These are phyloP conservation scores for Drosophila ogumai DNA, from an alignment of 1,140 invertebrate genomes.

Conservation along the genomic window DNA sequence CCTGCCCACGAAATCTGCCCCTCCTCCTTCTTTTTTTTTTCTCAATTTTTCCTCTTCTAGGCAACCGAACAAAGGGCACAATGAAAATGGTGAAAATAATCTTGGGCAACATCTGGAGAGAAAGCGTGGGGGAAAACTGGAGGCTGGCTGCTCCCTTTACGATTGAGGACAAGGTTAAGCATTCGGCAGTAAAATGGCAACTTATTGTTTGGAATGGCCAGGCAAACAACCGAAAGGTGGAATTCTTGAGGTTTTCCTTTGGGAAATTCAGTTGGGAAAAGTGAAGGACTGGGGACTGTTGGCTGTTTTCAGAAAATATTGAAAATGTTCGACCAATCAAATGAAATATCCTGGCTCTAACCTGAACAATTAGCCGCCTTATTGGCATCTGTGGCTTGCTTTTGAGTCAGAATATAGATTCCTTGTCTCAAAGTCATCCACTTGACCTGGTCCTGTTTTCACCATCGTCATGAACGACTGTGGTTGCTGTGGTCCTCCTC, in stretches of 20 bases:
- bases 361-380: constrained; percentile 35
- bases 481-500: constrained; percentile 26
- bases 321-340: constrained; percentile 30
- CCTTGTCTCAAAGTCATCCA: neutral
- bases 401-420: neutral
- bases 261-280: constrained; percentile 19
- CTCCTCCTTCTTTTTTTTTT: neutral
- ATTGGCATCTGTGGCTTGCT: constrained; percentile 30
- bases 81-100: constrained; percentile 62
- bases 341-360: constrained; percentile 15
- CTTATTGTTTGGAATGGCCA: constrained; percentile 57
- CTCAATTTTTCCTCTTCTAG: constrained; percentile 27
- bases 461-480: constrained; percentile 25
- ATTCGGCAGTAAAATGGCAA: constrained; percentile 63
- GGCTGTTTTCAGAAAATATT: constrained; percentile 24
- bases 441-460: constrained; percentile 23
- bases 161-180: constrained; percentile 64
- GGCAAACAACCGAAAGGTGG: constrained; percentile 39
- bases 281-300: neutral
- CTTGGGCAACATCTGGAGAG: constrained; percentile 48
- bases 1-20: constrained; percentile 24
- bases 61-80: constrained; percentile 44
- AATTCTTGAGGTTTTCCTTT: constrained; percentile 34
- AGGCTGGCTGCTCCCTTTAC: constrained; percentile 38
- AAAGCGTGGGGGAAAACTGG: constrained; percentile 1